Base-by-base conservation (phyloP, 2,113 vertebrate species). In the Eclectus roratus region DNA sequence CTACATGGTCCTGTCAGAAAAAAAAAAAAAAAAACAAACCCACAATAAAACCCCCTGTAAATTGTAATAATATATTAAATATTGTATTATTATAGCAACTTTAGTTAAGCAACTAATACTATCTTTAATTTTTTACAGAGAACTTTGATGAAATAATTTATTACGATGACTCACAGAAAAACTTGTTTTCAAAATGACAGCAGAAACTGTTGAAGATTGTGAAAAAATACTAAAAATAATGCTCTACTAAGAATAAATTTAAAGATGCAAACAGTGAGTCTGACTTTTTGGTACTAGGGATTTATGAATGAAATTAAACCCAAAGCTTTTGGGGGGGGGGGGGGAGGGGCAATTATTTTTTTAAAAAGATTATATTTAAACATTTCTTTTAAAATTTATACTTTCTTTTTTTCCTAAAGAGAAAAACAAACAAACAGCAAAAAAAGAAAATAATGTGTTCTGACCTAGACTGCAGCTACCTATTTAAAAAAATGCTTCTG, bases 61-160 rank as follows among this genome's bases (percentile, higher is more conserved):
- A 95, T 89, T 88, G 92, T 95, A 95, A 91, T 50, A 91, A 91
- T 92, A 94, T 97, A 91, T 94, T 92, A 94, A 94, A 95, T 96
- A 94, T 88, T 97, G 70, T 90, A 91, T 85, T 91, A 93, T 93
- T 95, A 95, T 95, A 94, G 91, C 81, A 88, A 86, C 83, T 94
- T 95, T 94, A 97, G 79, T 94, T 93, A 85, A 94, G 66, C 33
- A 92, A 92, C 80, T 96, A 96, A 95, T 90, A 91, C 78, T 90
- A 95, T 92, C 80, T 94, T 97, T 95, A 94, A 96, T 96, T 96
- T 97, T 97, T 91, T 95, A 94, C 91, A 58, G 84, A 97, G 81
- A 96, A 87, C 63, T 85, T 86, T 86, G 92, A 96, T 95, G 94
- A 84, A 80, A 80, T 97, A 94, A 97, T 94, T 96, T 97, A 95